phyloP scores from a whole-genome alignment of 1,140 invertebrate species.

The Branchinecta lindahli region DNA sequence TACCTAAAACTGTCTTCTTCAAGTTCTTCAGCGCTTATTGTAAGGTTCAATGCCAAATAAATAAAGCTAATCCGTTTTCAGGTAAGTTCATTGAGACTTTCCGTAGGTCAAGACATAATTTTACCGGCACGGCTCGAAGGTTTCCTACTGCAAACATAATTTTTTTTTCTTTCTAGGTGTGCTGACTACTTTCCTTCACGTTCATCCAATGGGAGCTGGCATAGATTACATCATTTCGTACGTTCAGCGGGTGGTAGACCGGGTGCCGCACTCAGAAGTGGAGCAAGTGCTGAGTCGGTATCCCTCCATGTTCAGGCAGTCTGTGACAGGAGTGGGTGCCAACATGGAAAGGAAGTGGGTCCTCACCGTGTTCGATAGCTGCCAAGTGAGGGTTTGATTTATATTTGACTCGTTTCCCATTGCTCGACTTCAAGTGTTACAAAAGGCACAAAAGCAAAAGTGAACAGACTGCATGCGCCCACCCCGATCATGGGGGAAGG shows the following conservation, averaged over 20 bases:
- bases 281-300: slow-evolving; percentile 55
- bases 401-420: no score
- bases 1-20: no score
- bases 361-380: neutral
- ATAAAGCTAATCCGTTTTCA: no score
- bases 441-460: no score
- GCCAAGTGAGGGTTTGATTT: neutral
- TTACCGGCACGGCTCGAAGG: no score
- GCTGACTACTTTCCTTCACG: slow-evolving; percentile 64
- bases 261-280: slow-evolving; percentile 45
- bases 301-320: slow-evolving; percentile 56
- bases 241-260: slow-evolving; percentile 52
- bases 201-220: slow-evolving; percentile 71
- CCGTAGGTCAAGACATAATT: no score
- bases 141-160: neutral
- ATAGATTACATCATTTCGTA: slow-evolving; percentile 71
- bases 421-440: no score
- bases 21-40: no score
- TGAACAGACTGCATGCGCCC: no score
- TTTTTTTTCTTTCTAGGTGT: slow-evolving; percentile 40
- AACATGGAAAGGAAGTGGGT: slow-evolving; percentile 61
- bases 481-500: no score
- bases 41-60: no score
- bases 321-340: slow-evolving; percentile 54
- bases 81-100: no score